Conservation (phyloP, 1,140 invertebrate species). For the Mizuhopecten yessoensis region DNA sequence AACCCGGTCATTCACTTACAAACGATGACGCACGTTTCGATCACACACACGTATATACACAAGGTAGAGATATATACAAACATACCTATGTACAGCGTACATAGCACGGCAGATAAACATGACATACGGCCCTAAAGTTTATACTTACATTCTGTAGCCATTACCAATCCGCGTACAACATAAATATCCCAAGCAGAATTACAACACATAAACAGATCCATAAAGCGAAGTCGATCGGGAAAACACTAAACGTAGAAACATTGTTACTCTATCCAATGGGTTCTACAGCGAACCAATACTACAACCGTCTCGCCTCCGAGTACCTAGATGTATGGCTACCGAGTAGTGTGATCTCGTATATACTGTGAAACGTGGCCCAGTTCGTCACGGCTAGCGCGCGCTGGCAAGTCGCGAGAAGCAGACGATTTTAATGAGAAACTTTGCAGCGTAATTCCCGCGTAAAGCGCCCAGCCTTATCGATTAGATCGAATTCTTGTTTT, state of each 20-base stretch:
- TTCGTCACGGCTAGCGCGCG: slow-evolving; percentile 29
- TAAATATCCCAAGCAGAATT: not conserved
- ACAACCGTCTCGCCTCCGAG: not conserved
- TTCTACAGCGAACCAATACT: not conserved
- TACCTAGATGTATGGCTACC: not conserved
- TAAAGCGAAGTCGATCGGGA: not conserved
- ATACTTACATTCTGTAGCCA: not conserved
- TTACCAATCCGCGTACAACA: not conserved
- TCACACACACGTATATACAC: not conserved
- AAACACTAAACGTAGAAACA: not conserved
- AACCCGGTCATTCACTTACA: not conserved
- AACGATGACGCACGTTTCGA: not conserved
- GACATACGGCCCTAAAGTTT: not conserved
- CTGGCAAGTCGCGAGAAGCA: slow-evolving; percentile 24
- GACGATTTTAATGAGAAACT: slow-evolving; percentile 39
- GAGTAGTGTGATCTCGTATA: not conserved
- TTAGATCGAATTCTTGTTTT: slow-evolving; percentile 25
- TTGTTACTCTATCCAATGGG: not conserved
- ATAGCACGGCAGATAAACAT: not conserved
- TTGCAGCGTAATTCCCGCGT: slow-evolving; percentile 36
- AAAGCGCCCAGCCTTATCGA: not conserved
- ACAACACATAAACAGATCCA: not conserved
- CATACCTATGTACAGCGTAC: not conserved
- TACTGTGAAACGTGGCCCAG: slow-evolving; percentile 15
- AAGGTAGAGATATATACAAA: slow-evolving; percentile 9